Percentiles rank a stretch among this genome's conserved stretches.
Conservation (phyloP, 2,888 invertebrate genomes). For the Hipparchia sbordonii region DNA sequence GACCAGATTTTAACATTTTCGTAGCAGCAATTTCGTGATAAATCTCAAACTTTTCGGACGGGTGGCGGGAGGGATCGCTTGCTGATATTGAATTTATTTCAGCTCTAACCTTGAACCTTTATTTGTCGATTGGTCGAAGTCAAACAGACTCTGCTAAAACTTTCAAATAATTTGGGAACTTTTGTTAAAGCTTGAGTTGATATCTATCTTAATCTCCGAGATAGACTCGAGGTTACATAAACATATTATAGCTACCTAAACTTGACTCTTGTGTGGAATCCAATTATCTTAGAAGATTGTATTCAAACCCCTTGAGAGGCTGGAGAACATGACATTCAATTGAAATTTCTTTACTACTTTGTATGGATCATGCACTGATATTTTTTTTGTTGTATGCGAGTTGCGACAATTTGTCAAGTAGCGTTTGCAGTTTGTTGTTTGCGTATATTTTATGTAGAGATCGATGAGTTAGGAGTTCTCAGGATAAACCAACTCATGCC, state of each 20-base stretch:
- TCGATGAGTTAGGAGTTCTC: too few relatives aligned
- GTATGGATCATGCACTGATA: neutral
- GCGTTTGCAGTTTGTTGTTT: too few relatives aligned
- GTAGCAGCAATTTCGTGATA: neutral
- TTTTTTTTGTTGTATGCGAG: too few relatives aligned
- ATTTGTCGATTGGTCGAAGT: slow-evolving; percentile 22
- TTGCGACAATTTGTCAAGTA: neutral
- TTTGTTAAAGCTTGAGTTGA: neutral
- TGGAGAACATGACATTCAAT: neutral
- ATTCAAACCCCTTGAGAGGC: neutral
- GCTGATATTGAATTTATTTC: slow-evolving; percentile 31
- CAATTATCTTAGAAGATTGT: slow-evolving; percentile 6
- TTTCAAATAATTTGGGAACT: neutral
- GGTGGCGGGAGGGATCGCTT: slow-evolving; percentile 9
- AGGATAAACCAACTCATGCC: too few relatives aligned
- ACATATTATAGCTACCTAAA: neutral
- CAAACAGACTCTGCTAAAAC: slow-evolving; percentile 4
- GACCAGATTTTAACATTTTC: neutral
- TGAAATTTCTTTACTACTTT: neutral
- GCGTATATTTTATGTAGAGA: too few relatives aligned
- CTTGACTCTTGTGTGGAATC: neutral
- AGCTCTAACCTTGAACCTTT: slow-evolving; percentile 24
- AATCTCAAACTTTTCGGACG: slow-evolving; percentile 24
- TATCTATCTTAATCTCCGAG: neutral
- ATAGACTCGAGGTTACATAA: neutral